phyloP scores from a whole-genome alignment of 2,797 vertebrate genomes.

The Pangasius djambal region DNA sequence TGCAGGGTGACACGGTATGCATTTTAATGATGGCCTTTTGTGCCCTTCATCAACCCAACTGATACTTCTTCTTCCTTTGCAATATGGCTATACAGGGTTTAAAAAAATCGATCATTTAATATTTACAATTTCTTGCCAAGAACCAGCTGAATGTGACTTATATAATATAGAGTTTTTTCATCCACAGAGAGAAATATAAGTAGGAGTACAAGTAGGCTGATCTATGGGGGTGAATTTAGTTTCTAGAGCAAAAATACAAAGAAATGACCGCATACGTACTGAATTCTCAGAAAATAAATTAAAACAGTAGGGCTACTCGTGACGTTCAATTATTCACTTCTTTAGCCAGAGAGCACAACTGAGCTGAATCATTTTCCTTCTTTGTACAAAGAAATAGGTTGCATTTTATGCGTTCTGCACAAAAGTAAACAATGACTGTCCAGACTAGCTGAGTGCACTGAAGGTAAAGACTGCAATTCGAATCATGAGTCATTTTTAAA shows the following conservation, averaged over 20 bases:
- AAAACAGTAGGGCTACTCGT: background rate
- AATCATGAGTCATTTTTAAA: constrained; percentile 22
- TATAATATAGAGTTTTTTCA: constrained; percentile 9
- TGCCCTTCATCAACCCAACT: constrained; percentile 67
- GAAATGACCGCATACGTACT: background rate
- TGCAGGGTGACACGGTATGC: constrained; percentile 60
- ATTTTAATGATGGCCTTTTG: constrained; percentile 65
- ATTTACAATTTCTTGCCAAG: background rate
- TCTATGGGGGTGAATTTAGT: background rate
- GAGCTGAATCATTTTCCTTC: background rate
- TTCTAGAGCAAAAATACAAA: background rate
- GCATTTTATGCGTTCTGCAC: background rate
- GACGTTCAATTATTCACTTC: constrained; percentile 13
- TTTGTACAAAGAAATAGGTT: background rate
- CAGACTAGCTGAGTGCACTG: background rate
- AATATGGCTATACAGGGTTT: background rate
- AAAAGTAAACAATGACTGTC: constrained; percentile 8
- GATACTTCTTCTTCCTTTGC: background rate
- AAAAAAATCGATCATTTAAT: background rate
- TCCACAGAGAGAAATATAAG: constrained; percentile 7
- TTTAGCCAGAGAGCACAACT: constrained; percentile 13
- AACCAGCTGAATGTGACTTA: background rate
- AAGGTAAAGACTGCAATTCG: constrained; percentile 9
- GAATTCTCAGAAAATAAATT: background rate
- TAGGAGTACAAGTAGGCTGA: background rate